Percentiles rank a stretch among this genome's conserved stretches.
phyloP scores from a whole-genome alignment of 2,888 invertebrate species.

The Coelogynopora nodosa region DNA sequence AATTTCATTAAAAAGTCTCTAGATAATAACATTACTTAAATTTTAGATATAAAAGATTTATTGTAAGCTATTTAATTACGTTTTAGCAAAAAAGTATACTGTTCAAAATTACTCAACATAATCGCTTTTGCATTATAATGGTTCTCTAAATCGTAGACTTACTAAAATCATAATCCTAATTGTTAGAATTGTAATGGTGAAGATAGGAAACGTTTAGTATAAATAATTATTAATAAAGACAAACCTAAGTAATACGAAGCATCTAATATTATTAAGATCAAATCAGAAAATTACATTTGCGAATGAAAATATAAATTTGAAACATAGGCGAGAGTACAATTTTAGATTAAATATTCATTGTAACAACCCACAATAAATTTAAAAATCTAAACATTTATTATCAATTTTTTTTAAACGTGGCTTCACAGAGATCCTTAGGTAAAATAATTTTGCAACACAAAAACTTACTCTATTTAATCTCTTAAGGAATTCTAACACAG shows the following conservation, averaged over 20 bases:
- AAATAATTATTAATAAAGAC: too few relatives aligned
- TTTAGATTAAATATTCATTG: too few relatives aligned
- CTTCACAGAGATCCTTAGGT: not conserved
- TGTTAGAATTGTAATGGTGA: not conserved
- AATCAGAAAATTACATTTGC: not conserved
- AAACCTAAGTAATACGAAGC: not conserved
- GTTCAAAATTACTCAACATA: too few relatives aligned
- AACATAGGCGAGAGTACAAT: not conserved
- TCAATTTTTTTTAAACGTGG: not conserved
- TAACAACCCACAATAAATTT: not conserved
- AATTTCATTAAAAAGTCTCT: not conserved
- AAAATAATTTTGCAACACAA: not conserved
- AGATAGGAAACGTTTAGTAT: not conserved
- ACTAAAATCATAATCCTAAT: too few relatives aligned
- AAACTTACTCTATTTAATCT: not conserved
- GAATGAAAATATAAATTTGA: not conserved
- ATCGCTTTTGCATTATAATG: too few relatives aligned
- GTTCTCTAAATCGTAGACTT: too few relatives aligned
- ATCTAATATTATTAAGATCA: not conserved
- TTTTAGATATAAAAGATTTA: too few relatives aligned
- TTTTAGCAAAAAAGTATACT: too few relatives aligned
- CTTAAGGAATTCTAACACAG: not conserved
- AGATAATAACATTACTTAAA: too few relatives aligned
- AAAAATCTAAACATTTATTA: not conserved
- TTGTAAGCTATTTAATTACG: too few relatives aligned